A percentile compares a stretch with the other conserved stretches of the same genome.
Evolutionary conservation across 2,113 vertebrate genomes (phyloP).

Genomic region (Podilymbus podiceps): DNA sequence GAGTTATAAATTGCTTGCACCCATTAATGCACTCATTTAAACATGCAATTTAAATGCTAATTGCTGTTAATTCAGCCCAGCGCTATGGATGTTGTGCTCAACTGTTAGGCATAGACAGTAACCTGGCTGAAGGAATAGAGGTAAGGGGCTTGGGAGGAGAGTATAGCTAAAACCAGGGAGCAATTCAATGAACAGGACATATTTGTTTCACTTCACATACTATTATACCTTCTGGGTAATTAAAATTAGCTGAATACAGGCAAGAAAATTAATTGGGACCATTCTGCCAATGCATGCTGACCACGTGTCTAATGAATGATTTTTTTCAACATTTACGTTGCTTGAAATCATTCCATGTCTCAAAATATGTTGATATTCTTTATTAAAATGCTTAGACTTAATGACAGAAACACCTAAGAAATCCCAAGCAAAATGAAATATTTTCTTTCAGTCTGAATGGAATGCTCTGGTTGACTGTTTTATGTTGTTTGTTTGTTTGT

Average conservation of each 20-base stretch:
- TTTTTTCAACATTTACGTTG: neutral
- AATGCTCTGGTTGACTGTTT: neutral
- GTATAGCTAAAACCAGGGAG: neutral
- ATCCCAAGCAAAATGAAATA: neutral
- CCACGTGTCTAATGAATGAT: neutral
- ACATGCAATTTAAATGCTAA: conserved; percentile 65
- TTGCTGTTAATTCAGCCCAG: conserved; percentile 58
- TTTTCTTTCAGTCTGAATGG: neutral
- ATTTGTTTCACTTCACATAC: neutral
- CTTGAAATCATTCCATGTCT: neutral
- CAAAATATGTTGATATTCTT: neutral
- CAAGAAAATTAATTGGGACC: neutral
- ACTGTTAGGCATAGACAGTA: neutral
- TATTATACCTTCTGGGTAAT: neutral
- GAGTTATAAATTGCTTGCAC: conserved; percentile 28
- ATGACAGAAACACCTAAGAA: neutral
- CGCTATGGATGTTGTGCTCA: neutral
- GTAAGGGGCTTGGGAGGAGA: neutral
- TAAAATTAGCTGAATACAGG: neutral
- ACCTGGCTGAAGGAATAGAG: neutral
- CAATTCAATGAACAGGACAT: neutral
- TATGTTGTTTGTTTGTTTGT: neutral
- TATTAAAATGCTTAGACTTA: neutral
- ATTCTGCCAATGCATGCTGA: neutral
- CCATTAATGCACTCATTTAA: conserved; percentile 49